Conservation (phyloP, 2,113 vertebrate species). For the Lepidothrix coronata region DNA sequence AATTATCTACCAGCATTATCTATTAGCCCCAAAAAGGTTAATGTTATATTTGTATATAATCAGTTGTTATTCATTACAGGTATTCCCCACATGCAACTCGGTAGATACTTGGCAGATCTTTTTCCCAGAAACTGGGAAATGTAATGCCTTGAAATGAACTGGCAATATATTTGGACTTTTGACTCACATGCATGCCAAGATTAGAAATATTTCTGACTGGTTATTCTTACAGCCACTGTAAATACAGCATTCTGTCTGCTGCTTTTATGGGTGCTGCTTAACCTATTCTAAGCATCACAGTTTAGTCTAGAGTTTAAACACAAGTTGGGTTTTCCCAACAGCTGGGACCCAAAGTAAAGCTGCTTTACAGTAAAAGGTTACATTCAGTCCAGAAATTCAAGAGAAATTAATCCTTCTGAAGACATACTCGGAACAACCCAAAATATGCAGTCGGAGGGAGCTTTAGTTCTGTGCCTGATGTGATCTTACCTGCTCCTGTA, state of each 20-base stretch:
- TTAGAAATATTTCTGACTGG: conserved; percentile 17
- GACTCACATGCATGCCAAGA: background rate
- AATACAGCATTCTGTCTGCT: background rate
- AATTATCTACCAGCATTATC: background rate
- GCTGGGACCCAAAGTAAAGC: background rate
- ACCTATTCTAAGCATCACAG: background rate
- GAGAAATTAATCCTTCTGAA: background rate
- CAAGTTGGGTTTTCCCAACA: background rate
- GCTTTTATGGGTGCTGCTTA: background rate
- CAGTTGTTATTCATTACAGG: background rate
- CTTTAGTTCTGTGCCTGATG: background rate
- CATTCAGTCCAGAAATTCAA: background rate
- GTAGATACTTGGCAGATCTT: background rate
- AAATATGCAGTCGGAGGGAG: background rate
- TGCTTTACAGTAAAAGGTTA: background rate
- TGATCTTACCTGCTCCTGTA: background rate
- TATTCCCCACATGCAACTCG: background rate
- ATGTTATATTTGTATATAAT: background rate
- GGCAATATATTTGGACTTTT: conserved; percentile 9
- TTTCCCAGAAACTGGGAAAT: background rate
- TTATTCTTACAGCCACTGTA: background rate
- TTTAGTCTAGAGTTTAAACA: background rate
- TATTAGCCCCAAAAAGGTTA: background rate
- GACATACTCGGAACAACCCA: background rate
- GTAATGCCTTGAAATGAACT: background rate